Evolutionary conservation across 1,140 invertebrate species (phyloP).

Genomic region (Eriocheir sinensis): DNA sequence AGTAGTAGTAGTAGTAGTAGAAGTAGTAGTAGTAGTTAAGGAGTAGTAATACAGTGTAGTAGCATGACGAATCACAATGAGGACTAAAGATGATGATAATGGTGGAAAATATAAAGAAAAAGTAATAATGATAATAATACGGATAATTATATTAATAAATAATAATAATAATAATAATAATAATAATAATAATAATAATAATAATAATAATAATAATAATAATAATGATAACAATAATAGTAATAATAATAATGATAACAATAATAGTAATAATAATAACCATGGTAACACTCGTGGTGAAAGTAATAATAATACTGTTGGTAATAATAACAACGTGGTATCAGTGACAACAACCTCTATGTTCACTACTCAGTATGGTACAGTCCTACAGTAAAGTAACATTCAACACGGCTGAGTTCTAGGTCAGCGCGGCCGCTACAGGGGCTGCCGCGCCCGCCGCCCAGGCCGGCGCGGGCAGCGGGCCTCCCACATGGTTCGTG

Average conservation of each 20-base stretch:
- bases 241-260: slow-evolving; percentile 35
- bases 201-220: slow-evolving; percentile 50
- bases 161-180: background rate
- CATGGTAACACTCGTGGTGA: background rate
- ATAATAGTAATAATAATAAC: slow-evolving; percentile 55
- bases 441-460: background rate
- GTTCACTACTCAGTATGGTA: background rate
- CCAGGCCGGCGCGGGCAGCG: background rate
- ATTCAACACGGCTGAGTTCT: background rate
- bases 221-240: slow-evolving; percentile 32
- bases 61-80: background rate
- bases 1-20: background rate
- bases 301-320: slow-evolving; percentile 6
- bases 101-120: background rate
- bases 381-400: background rate
- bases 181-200: background rate
- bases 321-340: slow-evolving; percentile 26
- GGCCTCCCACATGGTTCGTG: background rate
- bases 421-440: background rate
- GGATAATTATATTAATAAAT: background rate
- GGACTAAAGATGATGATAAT: background rate
- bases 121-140: background rate
- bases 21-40: background rate
- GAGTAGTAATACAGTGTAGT: background rate
- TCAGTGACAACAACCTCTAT: background rate